These are phyloP conservation scores for Dermatemys mawii DNA, from an alignment of 2,113 vertebrate genomes.

Conservation along the genomic window DNA sequence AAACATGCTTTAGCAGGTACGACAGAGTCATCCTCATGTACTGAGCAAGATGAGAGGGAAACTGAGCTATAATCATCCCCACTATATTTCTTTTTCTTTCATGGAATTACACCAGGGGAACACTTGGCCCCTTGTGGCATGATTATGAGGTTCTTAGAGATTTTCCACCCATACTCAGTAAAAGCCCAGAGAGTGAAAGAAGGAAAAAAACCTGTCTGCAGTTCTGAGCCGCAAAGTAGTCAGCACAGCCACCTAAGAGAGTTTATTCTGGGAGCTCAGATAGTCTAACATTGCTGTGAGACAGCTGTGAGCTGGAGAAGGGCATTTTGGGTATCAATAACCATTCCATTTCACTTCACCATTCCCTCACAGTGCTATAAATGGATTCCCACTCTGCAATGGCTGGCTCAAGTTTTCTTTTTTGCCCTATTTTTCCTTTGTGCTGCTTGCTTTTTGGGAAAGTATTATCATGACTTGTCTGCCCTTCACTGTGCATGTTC, in stretches of 20 bases:
- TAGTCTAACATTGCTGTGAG: not conserved
- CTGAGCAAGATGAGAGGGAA: not conserved
- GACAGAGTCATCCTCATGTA: not conserved
- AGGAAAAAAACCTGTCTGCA: not conserved
- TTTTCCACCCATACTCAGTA: not conserved
- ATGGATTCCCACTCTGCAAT: fast-evolving
- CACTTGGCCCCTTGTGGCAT: not conserved
- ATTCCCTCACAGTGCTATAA: not conserved
- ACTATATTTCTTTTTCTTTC: not conserved
- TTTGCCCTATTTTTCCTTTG: not conserved
- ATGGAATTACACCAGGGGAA: not conserved
- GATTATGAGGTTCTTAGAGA: not conserved
- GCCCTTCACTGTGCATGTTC: not conserved
- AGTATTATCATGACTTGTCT: not conserved
- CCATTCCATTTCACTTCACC: not conserved
- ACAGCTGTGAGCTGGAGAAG: not conserved
- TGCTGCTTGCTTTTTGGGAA: fast-evolving
- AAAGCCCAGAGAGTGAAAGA: not conserved
- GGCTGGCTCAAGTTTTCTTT: not conserved
- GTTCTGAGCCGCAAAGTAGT: not conserved
- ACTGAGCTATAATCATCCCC: not conserved
- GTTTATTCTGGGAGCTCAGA: not conserved
- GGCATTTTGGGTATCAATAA: not conserved
- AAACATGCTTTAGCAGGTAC: not conserved
- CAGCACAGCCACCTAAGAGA: not conserved